Evolutionary conservation across 2,113 vertebrate genomes (phyloP).

Genomic region (Morphnarchus princeps): DNA sequence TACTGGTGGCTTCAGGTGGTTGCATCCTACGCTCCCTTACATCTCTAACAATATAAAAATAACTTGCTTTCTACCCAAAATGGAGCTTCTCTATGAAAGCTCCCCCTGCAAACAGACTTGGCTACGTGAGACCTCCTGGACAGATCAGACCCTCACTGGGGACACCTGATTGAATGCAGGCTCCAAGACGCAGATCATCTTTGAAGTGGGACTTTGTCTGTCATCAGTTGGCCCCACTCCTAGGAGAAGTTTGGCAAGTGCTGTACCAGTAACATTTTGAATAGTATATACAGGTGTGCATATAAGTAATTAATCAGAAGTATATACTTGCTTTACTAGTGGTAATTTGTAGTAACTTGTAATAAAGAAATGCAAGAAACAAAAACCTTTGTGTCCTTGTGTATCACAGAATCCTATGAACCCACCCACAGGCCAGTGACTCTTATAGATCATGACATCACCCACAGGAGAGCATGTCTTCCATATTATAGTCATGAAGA

Average conservation of each 20-base stretch:
- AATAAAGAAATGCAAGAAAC: background rate
- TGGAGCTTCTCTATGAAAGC: background rate
- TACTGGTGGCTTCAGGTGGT: background rate
- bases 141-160: background rate
- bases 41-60: background rate
- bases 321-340: background rate
- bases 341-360: background rate
- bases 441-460: background rate
- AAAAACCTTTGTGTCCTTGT: background rate
- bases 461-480: background rate
- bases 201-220: background rate
- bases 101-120: background rate
- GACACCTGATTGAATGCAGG: background rate
- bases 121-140: fast-evolving
- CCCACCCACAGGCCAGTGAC: background rate
- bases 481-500: background rate
- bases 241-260: background rate
- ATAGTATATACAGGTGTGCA: background rate
- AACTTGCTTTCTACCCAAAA: background rate
- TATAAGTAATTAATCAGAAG: background rate
- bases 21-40: background rate
- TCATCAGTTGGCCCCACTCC: background rate
- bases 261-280: background rate
- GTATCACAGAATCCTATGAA: background rate
- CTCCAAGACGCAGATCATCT: background rate